Evolutionary conservation across 2,797 vertebrate species (phyloP), one percentile per base, ranked within the genome.

Genomic region (Coreius guichenoti): DNA sequence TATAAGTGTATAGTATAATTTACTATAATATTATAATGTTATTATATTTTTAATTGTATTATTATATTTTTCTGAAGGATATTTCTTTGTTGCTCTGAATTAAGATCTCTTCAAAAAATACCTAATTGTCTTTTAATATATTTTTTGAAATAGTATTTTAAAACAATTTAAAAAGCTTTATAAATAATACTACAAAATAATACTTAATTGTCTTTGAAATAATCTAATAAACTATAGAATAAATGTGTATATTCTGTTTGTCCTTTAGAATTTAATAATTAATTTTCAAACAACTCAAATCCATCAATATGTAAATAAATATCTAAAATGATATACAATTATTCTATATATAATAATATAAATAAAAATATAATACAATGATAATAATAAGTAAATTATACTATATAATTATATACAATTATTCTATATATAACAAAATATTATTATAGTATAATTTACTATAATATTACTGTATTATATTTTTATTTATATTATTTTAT

Each of bases 181-280:
- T 63, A 63, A 63, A 29, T 29, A 63, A 63, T 63, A 29, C n/a
- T 63, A 61, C 5, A 61, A 13, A 61, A 61, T 63, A 14, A 29
- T 63, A 56, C 26, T 73, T 17, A 19, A 36, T 56, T 76, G 74
- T 39, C 49, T 36, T 76, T 76, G 3, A 36, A 56, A 76, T 75
- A 14, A 23, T 51, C 0, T 36, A 76, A 36, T 33, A 19, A 49
- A 33, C 33, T 33, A 3, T 33, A 33, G 33, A 14, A 31, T 51
- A 33, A 23, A 33, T 14, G 8, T 14, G 8, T 75, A 21, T 54
- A 14, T 76, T 56, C 3, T 33, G 3, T 8, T 70, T 21, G 26
- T 21, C 26, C 19, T 49, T 51, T 74, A 1, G 1, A 7, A 51
- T 31, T 7, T 13, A 54, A 21, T 49, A 12, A 29, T 19, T 67